Evolutionary conservation across 2,797 vertebrate genomes (phyloP), one percentile per base, ranked within the genome.

Genomic region (Sarcoramphus papa): DNA sequence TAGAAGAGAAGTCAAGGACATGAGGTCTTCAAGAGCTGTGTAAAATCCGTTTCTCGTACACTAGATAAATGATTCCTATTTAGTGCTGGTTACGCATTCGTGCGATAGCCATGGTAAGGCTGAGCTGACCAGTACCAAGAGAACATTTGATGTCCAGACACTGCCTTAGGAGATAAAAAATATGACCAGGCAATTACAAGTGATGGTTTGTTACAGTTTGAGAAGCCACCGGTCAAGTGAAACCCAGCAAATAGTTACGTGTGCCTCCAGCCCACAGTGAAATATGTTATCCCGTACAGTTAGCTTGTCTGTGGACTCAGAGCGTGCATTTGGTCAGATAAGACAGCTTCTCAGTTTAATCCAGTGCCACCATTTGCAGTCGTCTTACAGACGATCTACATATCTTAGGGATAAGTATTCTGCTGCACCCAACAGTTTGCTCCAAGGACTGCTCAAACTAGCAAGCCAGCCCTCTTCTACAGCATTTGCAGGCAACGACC

Each of bases 281-380:
- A 33, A 40, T 25, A 11, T 0, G 3, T 75, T 50, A 50, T 21
- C 48, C 41, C 2, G 0, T 14, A 3, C 4, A 43, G 10, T 54
- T 21, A 85, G 8, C 25, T 62, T 10, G 6, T 21, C 41, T 30
- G 33, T 51, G 31, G 62, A 43, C 41, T 69, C 76, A 37, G 28
- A 22, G 11, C 56, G 8, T 3, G 48, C 25, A 67, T 12, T 35
- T 56, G 43, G 60, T 31, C 54, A n/a, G n/a, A 35, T 15, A 17
- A 41, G 6, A 53, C 30, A 47, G 33, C 31, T 54, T 82, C 50
- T n/a, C n/a, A 5, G 12, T 41, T 65, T 77, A 53, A 74, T 35
- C 50, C 41, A 14, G 12, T 23, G 25, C 24, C 30, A 57, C 43
- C 4, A 15, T 27, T 37, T 50, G 31, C 14, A n/a, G 24, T 27